A percentile compares a stretch with the other conserved stretches of the same genome.
phyloP scores from a whole-genome alignment of 2,888 invertebrate genomes.

The Pomacea canaliculata region DNA sequence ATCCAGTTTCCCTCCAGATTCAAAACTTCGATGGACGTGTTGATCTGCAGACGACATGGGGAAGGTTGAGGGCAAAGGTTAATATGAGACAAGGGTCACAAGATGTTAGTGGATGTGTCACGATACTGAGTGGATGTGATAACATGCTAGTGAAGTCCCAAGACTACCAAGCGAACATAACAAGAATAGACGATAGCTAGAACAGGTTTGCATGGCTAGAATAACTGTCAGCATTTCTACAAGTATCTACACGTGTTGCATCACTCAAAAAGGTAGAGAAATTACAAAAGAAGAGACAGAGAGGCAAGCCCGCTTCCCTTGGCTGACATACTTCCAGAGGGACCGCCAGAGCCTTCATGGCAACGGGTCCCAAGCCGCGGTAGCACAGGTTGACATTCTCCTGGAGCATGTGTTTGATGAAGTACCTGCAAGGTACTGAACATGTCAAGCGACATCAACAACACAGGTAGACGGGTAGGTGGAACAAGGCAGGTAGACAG shows the following conservation, averaged over 20 bases:
- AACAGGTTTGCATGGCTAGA: no score
- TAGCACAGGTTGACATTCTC: slow-evolving; percentile 48
- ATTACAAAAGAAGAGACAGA: no score
- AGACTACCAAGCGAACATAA: no score
- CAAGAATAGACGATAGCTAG: no score
- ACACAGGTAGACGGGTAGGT: neutral
- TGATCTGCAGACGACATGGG: slow-evolving; percentile 42
- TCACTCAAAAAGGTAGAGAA: no score
- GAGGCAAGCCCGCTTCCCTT: no score
- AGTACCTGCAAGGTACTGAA: slow-evolving; percentile 41
- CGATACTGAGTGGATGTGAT: no score
- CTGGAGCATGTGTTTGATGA: slow-evolving; percentile 56
- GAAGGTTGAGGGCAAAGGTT: neutral
- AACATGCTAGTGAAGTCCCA: no score
- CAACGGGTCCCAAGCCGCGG: slow-evolving; percentile 59
- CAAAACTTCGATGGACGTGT: slow-evolving; percentile 50
- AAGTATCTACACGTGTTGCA: no score
- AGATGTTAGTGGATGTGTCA: no score
- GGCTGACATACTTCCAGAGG: slow-evolving; percentile 47
- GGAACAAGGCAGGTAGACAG: neutral
- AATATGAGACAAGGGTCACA: neutral
- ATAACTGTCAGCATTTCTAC: no score
- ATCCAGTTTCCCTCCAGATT: slow-evolving; percentile 65
- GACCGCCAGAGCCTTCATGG: slow-evolving; percentile 57
- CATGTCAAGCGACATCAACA: neutral